Percentiles rank a stretch among this genome's conserved stretches.
These are phyloP conservation scores for Drosophila eohydei DNA, from an alignment of 2,888 invertebrate genomes.

Conservation along the genomic window DNA sequence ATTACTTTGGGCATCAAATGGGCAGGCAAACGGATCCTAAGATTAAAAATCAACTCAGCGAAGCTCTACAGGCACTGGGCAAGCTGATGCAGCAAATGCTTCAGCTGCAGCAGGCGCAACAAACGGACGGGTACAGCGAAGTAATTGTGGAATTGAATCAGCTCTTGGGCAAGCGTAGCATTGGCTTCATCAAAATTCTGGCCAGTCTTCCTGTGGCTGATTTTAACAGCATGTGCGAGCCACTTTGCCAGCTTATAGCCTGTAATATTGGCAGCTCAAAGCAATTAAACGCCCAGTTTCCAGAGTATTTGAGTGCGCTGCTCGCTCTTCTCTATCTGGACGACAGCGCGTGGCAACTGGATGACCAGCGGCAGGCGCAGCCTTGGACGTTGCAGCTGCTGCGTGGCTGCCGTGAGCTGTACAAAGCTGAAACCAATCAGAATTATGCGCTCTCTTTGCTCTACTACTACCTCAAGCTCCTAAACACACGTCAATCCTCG, in stretches of 20 bases:
- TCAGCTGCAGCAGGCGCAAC: slow-evolving; percentile 28
- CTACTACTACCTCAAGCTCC: slow-evolving; percentile 77
- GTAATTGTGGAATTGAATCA: slow-evolving; percentile 57
- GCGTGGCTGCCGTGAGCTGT: slow-evolving; percentile 63
- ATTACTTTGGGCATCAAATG: slow-evolving; percentile 30
- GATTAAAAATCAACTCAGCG: slow-evolving; percentile 17
- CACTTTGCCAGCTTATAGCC: slow-evolving; percentile 50
- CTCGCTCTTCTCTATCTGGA: slow-evolving; percentile 64
- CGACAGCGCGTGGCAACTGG: slow-evolving; percentile 43
- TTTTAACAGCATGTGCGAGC: slow-evolving; percentile 36
- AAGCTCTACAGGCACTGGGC: slow-evolving; percentile 52
- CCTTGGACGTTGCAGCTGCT: slow-evolving; percentile 63
- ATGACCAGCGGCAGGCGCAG: slow-evolving; percentile 34
- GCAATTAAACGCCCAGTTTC: slow-evolving; percentile 45
- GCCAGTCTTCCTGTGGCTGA: slow-evolving; percentile 41
- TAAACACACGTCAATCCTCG: slow-evolving; percentile 44
- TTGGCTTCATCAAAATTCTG: slow-evolving; percentile 47
- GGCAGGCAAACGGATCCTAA: slow-evolving; percentile 33
- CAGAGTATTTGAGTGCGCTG: slow-evolving; percentile 59
- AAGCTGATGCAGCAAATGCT: slow-evolving; percentile 63
- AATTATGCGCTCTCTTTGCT: slow-evolving; percentile 64
- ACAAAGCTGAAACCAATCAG: slow-evolving; percentile 57
- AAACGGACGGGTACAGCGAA: slow-evolving; percentile 35
- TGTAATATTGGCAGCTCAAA: background rate
- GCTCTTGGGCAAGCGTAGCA: slow-evolving; percentile 50